phyloP scores from a whole-genome alignment of 2,113 vertebrate genomes.

The Tympanuchus pallidicinctus region DNA sequence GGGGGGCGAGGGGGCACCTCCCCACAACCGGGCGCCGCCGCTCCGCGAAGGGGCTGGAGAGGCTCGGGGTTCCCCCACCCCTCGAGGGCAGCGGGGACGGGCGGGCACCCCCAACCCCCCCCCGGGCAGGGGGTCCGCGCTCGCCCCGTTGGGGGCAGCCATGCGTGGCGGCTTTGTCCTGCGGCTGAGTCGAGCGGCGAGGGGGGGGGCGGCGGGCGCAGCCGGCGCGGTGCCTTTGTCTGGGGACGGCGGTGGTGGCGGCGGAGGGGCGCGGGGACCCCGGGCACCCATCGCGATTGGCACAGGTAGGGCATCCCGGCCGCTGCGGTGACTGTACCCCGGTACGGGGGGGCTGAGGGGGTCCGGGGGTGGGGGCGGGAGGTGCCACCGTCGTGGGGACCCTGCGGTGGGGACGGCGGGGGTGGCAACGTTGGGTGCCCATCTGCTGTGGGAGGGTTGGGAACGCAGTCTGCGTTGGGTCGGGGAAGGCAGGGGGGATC shows the following conservation, averaged over 20 bases:
- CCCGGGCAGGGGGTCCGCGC: background rate
- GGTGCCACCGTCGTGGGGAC: background rate
- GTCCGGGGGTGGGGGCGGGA: background rate
- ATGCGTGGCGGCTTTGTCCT: slow-evolving; percentile 54
- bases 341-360: background rate
- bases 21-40: background rate
- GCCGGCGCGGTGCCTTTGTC: slow-evolving; percentile 34
- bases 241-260: background rate
- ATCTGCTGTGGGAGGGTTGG: background rate
- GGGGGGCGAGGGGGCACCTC: background rate
- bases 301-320: background rate
- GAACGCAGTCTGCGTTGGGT: background rate
- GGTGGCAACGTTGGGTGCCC: background rate
- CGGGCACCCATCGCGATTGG: background rate
- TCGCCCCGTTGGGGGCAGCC: background rate
- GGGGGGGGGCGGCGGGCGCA: slow-evolving; percentile 27
- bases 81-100: fast-evolving
- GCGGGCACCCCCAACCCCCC: background rate
- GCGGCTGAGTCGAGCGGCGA: background rate
- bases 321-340: background rate
- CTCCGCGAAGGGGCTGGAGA: fast-evolving
- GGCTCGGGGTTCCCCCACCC: background rate
- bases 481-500: fast-evolving
- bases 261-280: background rate
- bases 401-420: background rate